Evolutionary conservation across 2,113 vertebrate species (phyloP).

Genomic region (Blennius ocellaris): DNA sequence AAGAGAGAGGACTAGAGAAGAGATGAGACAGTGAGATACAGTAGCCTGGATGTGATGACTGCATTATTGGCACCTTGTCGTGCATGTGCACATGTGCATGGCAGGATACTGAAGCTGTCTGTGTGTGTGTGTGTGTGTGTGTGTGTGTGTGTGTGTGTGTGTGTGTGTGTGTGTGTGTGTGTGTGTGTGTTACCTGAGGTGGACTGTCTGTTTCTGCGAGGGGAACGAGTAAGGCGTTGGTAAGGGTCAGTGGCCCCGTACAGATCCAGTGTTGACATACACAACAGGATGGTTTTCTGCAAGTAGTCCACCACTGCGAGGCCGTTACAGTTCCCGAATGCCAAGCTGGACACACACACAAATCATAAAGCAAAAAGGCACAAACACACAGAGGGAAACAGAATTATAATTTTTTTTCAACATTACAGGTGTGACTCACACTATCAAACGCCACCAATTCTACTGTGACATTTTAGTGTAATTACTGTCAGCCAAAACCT

Average conservation of each 20-base stretch:
- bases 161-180: conserved; percentile 22
- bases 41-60: conserved; percentile 8
- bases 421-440: conserved; percentile 10
- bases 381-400: conserved; percentile 7
- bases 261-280: conserved; percentile 92
- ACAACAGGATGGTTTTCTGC: conserved; percentile 93
- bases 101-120: conserved; percentile 9
- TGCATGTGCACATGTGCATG: neutral
- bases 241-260: conserved; percentile 93
- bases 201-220: conserved; percentile 95
- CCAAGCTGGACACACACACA: conserved; percentile 83
- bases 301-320: conserved; percentile 95
- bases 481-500: conserved; percentile 21
- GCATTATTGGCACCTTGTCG: neutral
- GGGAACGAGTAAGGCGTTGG: conserved; percentile 94
- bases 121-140: conserved; percentile 24
- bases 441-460: conserved; percentile 24
- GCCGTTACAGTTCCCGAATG: conserved; percentile 95
- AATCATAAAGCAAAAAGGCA: conserved; percentile 14
- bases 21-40: conserved; percentile 12
- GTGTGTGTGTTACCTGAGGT: conserved; percentile 88
- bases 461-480: conserved; percentile 33
- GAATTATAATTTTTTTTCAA: neutral
- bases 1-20: conserved; percentile 10
- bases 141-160: conserved; percentile 53